Percentiles rank a stretch among this genome's conserved stretches.
These are phyloP conservation scores for Hafferia zeledoni DNA, from an alignment of 2,797 vertebrate species.

Conservation along the genomic window DNA sequence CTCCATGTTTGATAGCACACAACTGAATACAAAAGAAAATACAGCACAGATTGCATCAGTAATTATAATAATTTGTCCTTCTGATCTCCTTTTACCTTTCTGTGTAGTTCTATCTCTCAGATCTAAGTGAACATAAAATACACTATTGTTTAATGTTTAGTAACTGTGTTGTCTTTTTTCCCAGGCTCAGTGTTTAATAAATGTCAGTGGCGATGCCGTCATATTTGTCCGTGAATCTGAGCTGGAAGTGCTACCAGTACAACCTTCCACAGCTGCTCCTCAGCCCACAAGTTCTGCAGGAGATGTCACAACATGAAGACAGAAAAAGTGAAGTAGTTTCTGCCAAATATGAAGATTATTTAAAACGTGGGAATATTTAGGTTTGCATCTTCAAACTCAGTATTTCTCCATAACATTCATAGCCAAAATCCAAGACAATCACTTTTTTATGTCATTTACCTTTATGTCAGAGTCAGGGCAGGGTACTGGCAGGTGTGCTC, in stretches of 20 bases:
- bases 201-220: slow-evolving; percentile 96
- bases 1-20: background rate
- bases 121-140: background rate
- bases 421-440: slow-evolving; percentile 19
- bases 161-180: background rate
- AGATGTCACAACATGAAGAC: slow-evolving; percentile 69
- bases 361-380: background rate
- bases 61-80: background rate
- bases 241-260: slow-evolving; percentile 76
- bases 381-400: slow-evolving; percentile 52
- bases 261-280: slow-evolving; percentile 38
- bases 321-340: background rate
- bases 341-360: background rate
- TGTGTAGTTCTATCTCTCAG: background rate
- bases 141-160: background rate
- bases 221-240: slow-evolving; percentile 91
- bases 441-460: background rate
- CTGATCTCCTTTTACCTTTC: background rate
- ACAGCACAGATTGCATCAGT: background rate
- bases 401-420: background rate
- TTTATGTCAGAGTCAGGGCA: background rate
- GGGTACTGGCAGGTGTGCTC: background rate
- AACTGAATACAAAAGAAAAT: background rate
- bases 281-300: slow-evolving; percentile 63
- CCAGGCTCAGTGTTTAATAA: slow-evolving; percentile 98